phyloP scores from a whole-genome alignment of 2,113 vertebrate genomes.

The Nicator chloris region DNA sequence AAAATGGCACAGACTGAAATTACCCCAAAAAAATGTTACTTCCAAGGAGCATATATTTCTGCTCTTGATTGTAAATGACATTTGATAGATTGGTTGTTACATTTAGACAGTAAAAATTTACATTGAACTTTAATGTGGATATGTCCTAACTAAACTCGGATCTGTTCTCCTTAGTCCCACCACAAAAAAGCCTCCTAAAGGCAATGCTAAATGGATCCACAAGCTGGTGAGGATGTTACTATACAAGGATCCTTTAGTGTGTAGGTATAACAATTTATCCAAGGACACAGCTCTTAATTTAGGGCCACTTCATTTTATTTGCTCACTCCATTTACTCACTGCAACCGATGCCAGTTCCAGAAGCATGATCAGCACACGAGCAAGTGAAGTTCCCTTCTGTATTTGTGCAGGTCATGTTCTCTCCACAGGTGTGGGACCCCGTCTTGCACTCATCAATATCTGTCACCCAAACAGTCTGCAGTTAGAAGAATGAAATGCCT shows the following conservation, averaged over 20 bases:
- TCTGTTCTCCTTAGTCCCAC: background rate
- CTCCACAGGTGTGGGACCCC: slow-evolving; percentile 71
- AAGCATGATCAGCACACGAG: slow-evolving; percentile 41
- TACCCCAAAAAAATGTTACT: background rate
- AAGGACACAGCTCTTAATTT: background rate
- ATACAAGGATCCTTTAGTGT: background rate
- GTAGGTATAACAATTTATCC: background rate
- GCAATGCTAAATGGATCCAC: background rate
- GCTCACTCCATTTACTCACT: slow-evolving; percentile 56
- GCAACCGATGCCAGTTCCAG: slow-evolving; percentile 55
- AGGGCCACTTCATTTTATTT: background rate
- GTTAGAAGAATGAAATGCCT: slow-evolving; percentile 43
- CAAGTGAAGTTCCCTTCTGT: slow-evolving; percentile 75
- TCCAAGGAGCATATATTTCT: background rate
- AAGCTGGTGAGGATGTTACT: background rate
- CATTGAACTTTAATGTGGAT: background rate
- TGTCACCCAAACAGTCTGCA: slow-evolving; percentile 63
- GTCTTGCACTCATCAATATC: slow-evolving; percentile 79
- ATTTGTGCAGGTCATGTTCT: slow-evolving; percentile 73
- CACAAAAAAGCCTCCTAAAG: background rate
- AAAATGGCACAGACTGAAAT: background rate
- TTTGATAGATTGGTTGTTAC: background rate
- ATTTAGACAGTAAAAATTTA: background rate
- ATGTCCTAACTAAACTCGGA: background rate
- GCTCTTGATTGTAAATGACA: background rate